A percentile compares a stretch with the other conserved stretches of the same genome.
These are phyloP conservation scores for Drosophila yooni DNA, from an alignment of 2,888 invertebrate genomes.

Conservation along the genomic window DNA sequence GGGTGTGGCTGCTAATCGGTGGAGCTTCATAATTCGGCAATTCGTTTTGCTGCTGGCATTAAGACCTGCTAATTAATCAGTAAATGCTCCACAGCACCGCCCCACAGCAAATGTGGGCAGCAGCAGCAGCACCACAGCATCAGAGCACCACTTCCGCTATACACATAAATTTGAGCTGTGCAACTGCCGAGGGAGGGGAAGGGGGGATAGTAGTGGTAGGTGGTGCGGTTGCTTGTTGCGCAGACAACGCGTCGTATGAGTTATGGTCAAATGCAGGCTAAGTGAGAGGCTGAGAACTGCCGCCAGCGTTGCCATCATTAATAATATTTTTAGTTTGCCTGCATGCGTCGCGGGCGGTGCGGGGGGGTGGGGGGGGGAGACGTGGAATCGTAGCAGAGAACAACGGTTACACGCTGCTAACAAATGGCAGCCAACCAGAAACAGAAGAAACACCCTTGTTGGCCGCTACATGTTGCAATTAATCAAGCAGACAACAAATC, in stretches of 20 bases:
- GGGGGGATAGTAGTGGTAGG: background rate
- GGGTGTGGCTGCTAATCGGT: constrained; percentile 18
- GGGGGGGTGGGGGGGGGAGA: no score
- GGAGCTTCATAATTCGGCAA: constrained; percentile 67
- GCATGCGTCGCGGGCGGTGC: constrained; percentile 4
- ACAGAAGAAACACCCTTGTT: background rate
- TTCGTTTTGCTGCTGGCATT: constrained; percentile 55
- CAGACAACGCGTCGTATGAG: constrained; percentile 73
- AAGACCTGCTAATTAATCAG: constrained; percentile 72
- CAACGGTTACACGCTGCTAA: constrained; percentile 11
- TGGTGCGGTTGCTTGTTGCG: background rate
- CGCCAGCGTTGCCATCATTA: constrained; percentile 65
- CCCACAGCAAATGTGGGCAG: background rate
- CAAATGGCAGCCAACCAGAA: constrained; percentile 48
- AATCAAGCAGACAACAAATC: constrained; percentile 74
- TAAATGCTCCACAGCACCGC: constrained; percentile 37
- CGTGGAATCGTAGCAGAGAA: background rate
- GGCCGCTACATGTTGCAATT: constrained; percentile 56
- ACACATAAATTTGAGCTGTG: constrained; percentile 45
- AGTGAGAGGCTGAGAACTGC: constrained; percentile 50
- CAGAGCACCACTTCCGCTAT: background rate
- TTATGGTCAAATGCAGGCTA: constrained; percentile 69
- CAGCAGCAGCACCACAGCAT: background rate
- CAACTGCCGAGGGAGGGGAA: background rate
- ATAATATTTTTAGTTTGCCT: constrained; percentile 71